Conservation (phyloP, 2,113 vertebrate species). For the Globicephala melas region DNA sequence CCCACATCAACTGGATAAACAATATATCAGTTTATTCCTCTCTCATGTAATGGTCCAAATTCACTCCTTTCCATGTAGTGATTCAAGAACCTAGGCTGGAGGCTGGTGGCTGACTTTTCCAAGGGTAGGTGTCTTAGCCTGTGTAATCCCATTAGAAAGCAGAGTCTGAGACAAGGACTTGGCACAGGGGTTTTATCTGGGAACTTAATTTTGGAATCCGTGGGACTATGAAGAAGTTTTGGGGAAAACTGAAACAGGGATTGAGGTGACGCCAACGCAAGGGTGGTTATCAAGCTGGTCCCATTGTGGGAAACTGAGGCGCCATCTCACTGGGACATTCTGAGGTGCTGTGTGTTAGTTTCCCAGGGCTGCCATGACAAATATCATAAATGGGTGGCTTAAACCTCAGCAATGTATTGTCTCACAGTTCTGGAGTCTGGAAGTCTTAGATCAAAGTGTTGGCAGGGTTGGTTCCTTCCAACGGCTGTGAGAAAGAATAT, state of each 20-base stretch:
- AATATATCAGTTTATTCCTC: background rate
- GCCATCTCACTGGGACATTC: background rate
- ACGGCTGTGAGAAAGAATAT: background rate
- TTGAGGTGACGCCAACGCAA: background rate
- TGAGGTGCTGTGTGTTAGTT: rapidly evolving
- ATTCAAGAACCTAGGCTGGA: background rate
- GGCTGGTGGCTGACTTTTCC: background rate
- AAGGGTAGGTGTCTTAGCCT: background rate
- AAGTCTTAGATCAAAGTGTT: background rate
- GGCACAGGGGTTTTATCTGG: background rate
- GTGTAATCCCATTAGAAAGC: background rate
- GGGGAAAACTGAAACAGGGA: background rate
- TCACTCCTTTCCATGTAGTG: background rate
- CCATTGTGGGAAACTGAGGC: background rate
- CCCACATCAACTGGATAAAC: background rate
- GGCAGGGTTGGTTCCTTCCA: background rate
- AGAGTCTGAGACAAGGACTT: background rate
- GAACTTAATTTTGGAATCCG: background rate
- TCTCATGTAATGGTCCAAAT: background rate
- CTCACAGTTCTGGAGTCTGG: background rate
- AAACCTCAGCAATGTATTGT: background rate
- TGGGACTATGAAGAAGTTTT: background rate
- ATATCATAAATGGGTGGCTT: background rate
- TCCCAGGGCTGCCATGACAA: background rate
- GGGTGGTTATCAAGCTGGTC: background rate